Percentiles rank a stretch among this genome's conserved stretches.
These are phyloP conservation scores for Aproaerema taeniolella DNA, from an alignment of 2,888 invertebrate species.

Conservation along the genomic window DNA sequence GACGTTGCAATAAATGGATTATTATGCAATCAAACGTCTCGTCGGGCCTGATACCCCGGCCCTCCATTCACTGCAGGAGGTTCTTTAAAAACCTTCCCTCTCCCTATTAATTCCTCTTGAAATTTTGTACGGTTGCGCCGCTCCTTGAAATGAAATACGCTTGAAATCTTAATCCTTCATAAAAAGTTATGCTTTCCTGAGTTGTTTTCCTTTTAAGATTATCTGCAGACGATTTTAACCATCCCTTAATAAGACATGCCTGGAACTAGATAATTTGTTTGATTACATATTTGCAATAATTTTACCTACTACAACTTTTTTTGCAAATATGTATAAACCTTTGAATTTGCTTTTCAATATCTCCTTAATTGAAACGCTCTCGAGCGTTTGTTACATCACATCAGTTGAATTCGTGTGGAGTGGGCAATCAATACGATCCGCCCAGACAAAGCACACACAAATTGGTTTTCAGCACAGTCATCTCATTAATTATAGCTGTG, in stretches of 20 bases:
- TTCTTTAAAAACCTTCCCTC: constrained; percentile 2
- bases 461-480: constrained; percentile 18
- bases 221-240: not conserved
- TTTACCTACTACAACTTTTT: too few relatives aligned
- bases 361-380: not conserved
- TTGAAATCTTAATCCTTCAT: constrained; percentile 1
- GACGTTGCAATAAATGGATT: constrained; percentile 65
- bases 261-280: not conserved
- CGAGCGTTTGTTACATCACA: constrained; percentile 4
- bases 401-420: constrained; percentile 4
- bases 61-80: constrained; percentile 5
- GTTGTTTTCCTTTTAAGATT: not conserved
- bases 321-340: too few relatives aligned
- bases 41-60: constrained; percentile 10
- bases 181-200: not conserved
- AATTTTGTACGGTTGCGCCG: not conserved
- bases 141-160: constrained; percentile 2
- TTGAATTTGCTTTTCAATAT: too few relatives aligned
- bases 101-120: constrained; percentile 6
- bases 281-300: too few relatives aligned
- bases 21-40: constrained; percentile 62
- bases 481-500: constrained; percentile 17
- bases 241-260: not conserved
- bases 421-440: constrained; percentile 12
- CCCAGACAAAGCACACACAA: constrained; percentile 15